Evolutionary conservation across 2,888 invertebrate species (phyloP).

Genomic region (Nymphalis polychloros): DNA sequence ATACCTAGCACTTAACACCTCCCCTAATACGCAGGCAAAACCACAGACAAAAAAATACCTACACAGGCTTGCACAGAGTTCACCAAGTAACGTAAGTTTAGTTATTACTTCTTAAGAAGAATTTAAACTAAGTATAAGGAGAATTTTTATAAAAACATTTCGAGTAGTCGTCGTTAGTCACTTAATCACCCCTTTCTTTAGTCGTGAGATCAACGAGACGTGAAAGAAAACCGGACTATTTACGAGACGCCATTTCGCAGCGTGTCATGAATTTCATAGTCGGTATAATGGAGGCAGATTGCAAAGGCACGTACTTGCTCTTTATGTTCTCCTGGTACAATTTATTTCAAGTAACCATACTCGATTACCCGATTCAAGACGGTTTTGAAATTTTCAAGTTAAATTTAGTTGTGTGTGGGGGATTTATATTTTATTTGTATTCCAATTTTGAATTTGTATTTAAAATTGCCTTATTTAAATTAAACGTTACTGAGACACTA

Average conservation of each 20-base stretch:
- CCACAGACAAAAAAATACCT: too few species aligned
- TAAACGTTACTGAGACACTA: too few species aligned
- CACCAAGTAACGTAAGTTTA: background rate
- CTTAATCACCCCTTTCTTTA: background rate
- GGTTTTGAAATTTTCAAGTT: background rate
- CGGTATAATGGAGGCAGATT: constrained; percentile 10
- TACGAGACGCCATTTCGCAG: constrained; percentile 7
- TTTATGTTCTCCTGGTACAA: constrained; percentile 19
- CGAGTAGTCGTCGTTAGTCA: background rate
- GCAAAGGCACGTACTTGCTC: constrained; percentile 14
- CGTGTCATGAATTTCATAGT: constrained; percentile 13
- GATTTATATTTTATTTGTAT: background rate
- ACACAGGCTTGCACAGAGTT: too few species aligned
- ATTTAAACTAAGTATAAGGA: background rate
- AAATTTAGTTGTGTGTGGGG: background rate
- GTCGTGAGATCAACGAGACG: constrained; percentile 1
- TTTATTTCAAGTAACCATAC: background rate
- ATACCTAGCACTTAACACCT: too few species aligned
- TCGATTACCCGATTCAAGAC: constrained; percentile 1
- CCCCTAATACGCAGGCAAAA: too few species aligned
- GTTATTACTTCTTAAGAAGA: background rate
- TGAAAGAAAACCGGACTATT: constrained; percentile 6
- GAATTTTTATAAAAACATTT: background rate
- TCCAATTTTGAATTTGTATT: too few species aligned
- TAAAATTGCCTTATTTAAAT: too few species aligned